Evolutionary conservation across 2,888 invertebrate genomes (phyloP), one percentile per base, ranked within the genome.

Genomic region (Sipha maydis): DNA sequence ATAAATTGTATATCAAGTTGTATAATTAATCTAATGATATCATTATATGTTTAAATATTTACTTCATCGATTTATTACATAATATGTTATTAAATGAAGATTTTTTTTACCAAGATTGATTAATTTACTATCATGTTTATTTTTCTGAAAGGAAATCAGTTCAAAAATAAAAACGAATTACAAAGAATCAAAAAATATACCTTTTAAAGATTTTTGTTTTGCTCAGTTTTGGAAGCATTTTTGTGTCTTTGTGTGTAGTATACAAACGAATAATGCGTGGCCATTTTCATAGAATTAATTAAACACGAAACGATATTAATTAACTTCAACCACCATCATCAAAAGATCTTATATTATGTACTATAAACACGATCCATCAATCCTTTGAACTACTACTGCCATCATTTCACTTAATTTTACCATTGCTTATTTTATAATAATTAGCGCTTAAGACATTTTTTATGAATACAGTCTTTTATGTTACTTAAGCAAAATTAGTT

Each of bases 291-390:
- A 34, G 54, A 54, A 71, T 31, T 83, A 73, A 83, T 83, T 83
- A 83, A 71, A 83, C 31, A 41, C 25, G 71, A 71, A 83, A 83
- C 83, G 25, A 31, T 71, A 54, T 83, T 83, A 83, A 83, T 83
- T 83, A 83, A 41, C 54, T 83, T 17, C 54, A 4, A 78, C 77
- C 71, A 31, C 25, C 28, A 69, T 82, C 31, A 48, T 83, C 71
- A 83, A 83, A 83, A 83, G 83, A 83, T 54, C 9, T 80, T 67
- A 2, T 9, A 83, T 54, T 48, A 61, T 48, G 21, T 11, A 31
- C 76, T 7, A 54, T 28, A 77, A 1, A 77, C 41, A 54, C 25
- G 38, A 31, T 82, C 41, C 82, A 71, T 83, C 48, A 25, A 83
- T 69, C 71, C 82, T 83, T 83, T 83, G 82, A 83, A 71, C 69